phyloP scores from a whole-genome alignment of 2,797 vertebrate species.

The Orientallactaga sibirica region DNA sequence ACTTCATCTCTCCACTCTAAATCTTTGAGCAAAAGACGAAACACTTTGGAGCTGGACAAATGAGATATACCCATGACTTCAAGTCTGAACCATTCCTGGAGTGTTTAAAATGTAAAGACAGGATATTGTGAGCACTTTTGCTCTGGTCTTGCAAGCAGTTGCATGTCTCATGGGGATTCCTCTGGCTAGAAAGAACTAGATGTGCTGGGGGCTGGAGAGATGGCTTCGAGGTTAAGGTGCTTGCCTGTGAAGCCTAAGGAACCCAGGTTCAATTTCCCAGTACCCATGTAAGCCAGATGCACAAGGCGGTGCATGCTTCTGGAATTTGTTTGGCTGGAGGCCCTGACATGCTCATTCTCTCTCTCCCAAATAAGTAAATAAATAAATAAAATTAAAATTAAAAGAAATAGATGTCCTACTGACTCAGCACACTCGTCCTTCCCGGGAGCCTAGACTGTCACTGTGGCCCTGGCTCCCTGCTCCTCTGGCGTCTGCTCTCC shows the following conservation, averaged over 20 bases:
- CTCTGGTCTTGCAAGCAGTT: constrained; percentile 65
- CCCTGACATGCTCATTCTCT: too few species aligned
- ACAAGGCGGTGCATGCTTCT: too few species aligned
- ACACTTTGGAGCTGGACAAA: constrained; percentile 88
- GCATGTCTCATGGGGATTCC: neutral
- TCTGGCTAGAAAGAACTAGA: neutral
- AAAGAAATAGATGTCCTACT: neutral
- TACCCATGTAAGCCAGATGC: too few species aligned
- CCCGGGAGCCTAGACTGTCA: neutral
- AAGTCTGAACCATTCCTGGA: constrained; percentile 73
- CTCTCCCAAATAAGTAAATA: too few species aligned
- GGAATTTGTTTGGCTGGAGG: too few species aligned
- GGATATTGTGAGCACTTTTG: constrained; percentile 34
- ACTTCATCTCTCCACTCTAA: constrained; percentile 88
- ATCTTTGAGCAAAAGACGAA: constrained; percentile 88
- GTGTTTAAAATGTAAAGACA: constrained; percentile 60
- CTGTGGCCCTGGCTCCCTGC: neutral
- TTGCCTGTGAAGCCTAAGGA: too few species aligned
- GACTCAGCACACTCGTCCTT: neutral
- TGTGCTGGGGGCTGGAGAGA: too few species aligned
- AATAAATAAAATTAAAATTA: too few species aligned
- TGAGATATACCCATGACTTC: constrained; percentile 88
- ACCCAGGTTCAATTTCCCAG: too few species aligned
- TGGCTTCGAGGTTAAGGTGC: too few species aligned
- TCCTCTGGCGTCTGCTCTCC: neutral